Evolutionary conservation across 2,797 vertebrate genomes (phyloP), one percentile per base, ranked within the genome.

Genomic region (Corythornis leucogaster): DNA sequence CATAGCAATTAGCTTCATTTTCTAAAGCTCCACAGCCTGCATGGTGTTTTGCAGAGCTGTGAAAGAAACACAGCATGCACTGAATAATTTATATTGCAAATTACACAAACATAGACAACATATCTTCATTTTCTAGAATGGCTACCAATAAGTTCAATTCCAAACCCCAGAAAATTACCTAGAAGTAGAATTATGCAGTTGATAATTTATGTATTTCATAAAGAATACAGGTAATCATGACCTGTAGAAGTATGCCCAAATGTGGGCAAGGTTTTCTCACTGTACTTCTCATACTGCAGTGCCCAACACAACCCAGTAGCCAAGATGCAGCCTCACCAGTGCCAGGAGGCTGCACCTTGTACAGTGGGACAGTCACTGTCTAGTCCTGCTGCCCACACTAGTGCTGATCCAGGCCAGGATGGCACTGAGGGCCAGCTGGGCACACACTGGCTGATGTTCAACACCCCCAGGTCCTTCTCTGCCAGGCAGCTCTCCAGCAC

Each of bases 51-150:
- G 45, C 45, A 74, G 30, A 70, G 50, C 12, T 77, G 15, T 8
- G 54, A 77, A 85, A 74, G 48, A 70, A 26, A 4, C 16, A 73
- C 4, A 18, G 28, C 26, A 59, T 33, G 40, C 20, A 48, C 28
- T 81, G 61, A 94, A 86, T 63, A 81, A 84, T 70, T 88, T 74
- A 46, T 70, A 69, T 43, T 75, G 17, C 11, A 81, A 94, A 88
- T 74, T 51, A 74, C n/a, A 88, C 20, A 88, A 63, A 87, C 20
- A 61, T 4, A 62, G 67, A 48, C 35, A 91, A 67, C 0, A 0
- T 33, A 81, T 67, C 55, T 64, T 84, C 62, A 62, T 90, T 51
- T 79, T 86, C 54, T 28, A 46, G 53, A 76, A 64, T 28, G 79
- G n/a, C 20, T 63, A 48, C 30, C 31, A 66, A 12, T 33, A 66